A percentile compares a stretch with the other conserved stretches of the same genome.
These are phyloP conservation scores for Ceyx cyanopectus DNA, from an alignment of 2,113 vertebrate genomes.

Conservation along the genomic window DNA sequence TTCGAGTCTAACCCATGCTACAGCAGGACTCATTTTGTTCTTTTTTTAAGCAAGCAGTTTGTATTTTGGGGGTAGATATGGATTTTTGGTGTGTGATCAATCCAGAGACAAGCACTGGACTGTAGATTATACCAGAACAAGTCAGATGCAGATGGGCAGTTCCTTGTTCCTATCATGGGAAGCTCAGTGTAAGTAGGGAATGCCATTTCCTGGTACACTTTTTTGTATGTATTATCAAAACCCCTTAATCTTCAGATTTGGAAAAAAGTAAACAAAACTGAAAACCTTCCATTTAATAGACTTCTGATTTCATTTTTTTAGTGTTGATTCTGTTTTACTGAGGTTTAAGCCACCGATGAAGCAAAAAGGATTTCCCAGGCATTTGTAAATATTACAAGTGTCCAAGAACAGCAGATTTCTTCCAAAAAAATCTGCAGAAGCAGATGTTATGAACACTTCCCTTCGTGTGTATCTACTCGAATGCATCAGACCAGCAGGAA, in stretches of 20 bases:
- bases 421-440: neutral
- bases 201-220: neutral
- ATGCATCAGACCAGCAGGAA: neutral
- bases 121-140: neutral
- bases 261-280: neutral
- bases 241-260: neutral
- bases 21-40: neutral
- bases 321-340: neutral
- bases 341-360: neutral
- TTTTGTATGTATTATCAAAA: neutral
- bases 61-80: neutral
- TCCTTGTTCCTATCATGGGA: neutral
- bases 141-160: neutral
- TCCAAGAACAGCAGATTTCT: neutral
- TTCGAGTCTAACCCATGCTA: neutral
- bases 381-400: neutral
- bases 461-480: neutral
- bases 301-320: neutral
- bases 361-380: neutral
- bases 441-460: neutral
- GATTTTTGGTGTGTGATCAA: neutral
- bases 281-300: neutral
- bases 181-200: neutral
- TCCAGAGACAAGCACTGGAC: neutral
- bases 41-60: neutral